Base-by-base conservation (phyloP, 2,113 vertebrate species). In the Leucopsar rothschildi region DNA sequence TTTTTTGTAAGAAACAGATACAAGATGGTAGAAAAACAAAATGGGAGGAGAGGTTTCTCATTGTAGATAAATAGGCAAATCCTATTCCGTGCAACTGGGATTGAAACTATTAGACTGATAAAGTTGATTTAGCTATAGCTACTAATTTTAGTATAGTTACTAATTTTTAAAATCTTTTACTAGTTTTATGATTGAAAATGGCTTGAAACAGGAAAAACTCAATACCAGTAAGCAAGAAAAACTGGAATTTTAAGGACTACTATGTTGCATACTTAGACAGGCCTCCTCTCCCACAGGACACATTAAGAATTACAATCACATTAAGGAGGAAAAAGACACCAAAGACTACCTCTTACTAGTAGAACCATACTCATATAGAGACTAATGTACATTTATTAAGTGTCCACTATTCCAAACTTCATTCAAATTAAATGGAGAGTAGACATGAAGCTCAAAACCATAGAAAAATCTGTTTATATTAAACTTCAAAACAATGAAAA, bases 131-230 rank as follows among this genome's bases (percentile, higher is more conserved):
- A 75, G 9, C 6, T 78, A 57, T 15, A 84, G 45, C 21, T 52
- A 37, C 33, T 52, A 18, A 47, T 49, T 28, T 55, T 11, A 4
- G 5, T 59, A 39, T 8, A 72, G 19, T 29, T 76, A 45, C 23
- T 63, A n/a, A 16, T 29, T 47, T 49, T 40, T 3, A 0, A 6
- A 47, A 56, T 20, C 0, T 47, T 65, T 49, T 47, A 65, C 7
- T 50, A 42, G 35, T 53, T 72, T 93, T 76, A 35, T 60, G 12
- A 80, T 6, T 39, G 20, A 63, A 83, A 83, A 86, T 5, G 7
- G 2, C 15, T 44, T 77, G 37, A 76, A 86, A 77, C 6, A 65
- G 27, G 52, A 82, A 82, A 59, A 8, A 3, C 6, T 66, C 49
- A 61, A 42, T 33, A 65, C 3, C 16, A 53, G 11, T 14, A 60